Evolutionary conservation across 2,888 invertebrate genomes (phyloP), one percentile per base, ranked within the genome.

Genomic region (Hypena proboscidalis): DNA sequence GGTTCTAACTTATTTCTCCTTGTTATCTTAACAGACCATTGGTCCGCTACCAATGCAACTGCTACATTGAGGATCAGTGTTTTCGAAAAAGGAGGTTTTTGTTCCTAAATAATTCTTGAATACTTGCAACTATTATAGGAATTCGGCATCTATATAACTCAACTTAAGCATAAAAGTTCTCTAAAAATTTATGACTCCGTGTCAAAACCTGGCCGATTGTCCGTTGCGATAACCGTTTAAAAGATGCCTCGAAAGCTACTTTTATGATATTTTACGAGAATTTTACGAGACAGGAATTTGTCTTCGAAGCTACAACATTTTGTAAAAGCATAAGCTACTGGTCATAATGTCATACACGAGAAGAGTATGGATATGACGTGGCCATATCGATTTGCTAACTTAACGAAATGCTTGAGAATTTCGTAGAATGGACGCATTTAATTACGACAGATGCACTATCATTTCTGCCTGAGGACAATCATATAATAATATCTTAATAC

Each of bases 271-370:
- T 65, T 67, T 64, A 68, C 38, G 58, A 60, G 54, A 56, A 34
- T 60, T 66, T 62, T 63, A 62, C 49, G 50, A 63, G 58, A 44
- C 46, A 47, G 47, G 52, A 59, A 51, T 54, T 54, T 49, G 47
- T 50, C 51, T 58, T 53, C 55, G 53, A 54, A 59, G 36, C 49
- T 49, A 61, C 56, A 58, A 57, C 52, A 58, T 58, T 51, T 58
- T 42, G 54, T 57, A 53, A 56, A 58, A 64, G 55, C 57, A 59
- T 54, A 53, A 38, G 55, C 48, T 48, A 49, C 40, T 52, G 52
- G 50, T 53, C 44, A 47, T 41, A 17, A 50, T 38, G 14, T 22
- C 27, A 33, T 33, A 38, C 45, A 39, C 7, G 10, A 36, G 30
- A 29, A 25, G 19, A 31, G 52, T 41, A 23, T 14, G 6, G 13